Base-by-base conservation (phyloP, 2,113 vertebrate species). In the Micronycteris hirsuta region DNA sequence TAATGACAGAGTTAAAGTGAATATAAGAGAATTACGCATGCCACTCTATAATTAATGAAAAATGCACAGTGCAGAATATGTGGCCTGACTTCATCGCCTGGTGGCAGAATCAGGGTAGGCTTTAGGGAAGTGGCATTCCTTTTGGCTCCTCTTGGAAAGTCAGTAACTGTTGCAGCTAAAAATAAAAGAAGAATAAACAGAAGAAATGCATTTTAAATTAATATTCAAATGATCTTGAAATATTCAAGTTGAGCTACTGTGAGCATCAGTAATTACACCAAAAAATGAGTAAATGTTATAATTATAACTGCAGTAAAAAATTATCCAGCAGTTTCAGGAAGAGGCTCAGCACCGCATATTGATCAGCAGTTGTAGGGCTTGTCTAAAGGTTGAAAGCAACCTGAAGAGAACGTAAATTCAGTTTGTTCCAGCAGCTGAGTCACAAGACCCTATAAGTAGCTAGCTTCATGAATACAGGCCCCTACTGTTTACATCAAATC, bases 201-300 rank as follows among this genome's bases (percentile, higher is more conserved):
- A 86, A 97, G 87, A 96, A 97, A 97, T 97, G 52, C 73, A 95
- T 94, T 95, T 98, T 93, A 95, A 96, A 97, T 98, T 97, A 97
- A 98, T 97, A 97, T 96, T 98, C 94, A 98, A 97, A 97, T 96
- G 96, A 95, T 98, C 97, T 96, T 97, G 97, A 97, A 97, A 97
- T 97, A 98, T 97, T 97, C 97, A 96, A 93, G 94, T 95, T 86
- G 96, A 96, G 94, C 94, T 97, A 92, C 97, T 93, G 87, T 90
- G 92, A 97, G 95, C 92, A 97, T 96, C 95, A 96, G 96, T 97
- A 97, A 98, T 98, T 98, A 98, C 68, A 95, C 90, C 94, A 96
- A 97, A 96, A 97, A 97, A 96, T 97, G 97, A 98, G 97, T 97
- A 98, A 98, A 97, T 96, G 97, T 97, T 98, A 96, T 98, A 97